phyloP scores from a whole-genome alignment of 2,113 vertebrate genomes.

The Haemorhous mexicanus region DNA sequence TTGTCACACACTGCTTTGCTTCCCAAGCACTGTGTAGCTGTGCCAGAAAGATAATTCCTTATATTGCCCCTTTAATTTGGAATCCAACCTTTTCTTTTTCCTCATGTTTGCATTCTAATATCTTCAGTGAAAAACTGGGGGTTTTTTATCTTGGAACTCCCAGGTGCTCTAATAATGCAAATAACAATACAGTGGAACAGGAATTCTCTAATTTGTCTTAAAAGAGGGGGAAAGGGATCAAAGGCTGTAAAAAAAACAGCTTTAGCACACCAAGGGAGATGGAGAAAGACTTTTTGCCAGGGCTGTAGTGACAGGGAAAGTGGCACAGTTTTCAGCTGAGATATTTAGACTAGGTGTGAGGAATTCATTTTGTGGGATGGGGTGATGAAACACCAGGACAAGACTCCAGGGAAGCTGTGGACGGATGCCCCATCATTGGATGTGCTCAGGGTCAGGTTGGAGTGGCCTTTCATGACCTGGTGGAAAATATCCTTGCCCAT shows the following conservation, averaged over 20 bases:
- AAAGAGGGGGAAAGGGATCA: not conserved
- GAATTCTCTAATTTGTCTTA: not conserved
- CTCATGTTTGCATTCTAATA: not conserved
- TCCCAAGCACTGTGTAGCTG: not conserved
- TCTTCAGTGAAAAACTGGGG: accelerated
- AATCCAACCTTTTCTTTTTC: not conserved
- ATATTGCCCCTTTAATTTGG: not conserved
- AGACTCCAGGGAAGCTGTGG: not conserved
- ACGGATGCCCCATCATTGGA: not conserved
- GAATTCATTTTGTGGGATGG: not conserved
- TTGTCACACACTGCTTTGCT: not conserved
- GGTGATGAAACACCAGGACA: not conserved
- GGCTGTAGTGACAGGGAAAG: not conserved
- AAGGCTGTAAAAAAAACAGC: not conserved
- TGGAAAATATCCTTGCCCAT: too few species aligned
- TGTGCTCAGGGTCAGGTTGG: not conserved
- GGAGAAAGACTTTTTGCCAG: not conserved
- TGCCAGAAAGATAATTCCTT: not conserved
- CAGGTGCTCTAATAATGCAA: not conserved
- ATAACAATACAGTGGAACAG: not conserved
- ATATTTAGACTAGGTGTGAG: not conserved
- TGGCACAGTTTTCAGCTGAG: not conserved
- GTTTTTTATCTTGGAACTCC: not conserved
- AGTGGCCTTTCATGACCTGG: not conserved
- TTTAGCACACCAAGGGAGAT: not conserved